Base-by-base conservation (phyloP, 2,113 vertebrate genomes). In the Okapia johnstoni region DNA sequence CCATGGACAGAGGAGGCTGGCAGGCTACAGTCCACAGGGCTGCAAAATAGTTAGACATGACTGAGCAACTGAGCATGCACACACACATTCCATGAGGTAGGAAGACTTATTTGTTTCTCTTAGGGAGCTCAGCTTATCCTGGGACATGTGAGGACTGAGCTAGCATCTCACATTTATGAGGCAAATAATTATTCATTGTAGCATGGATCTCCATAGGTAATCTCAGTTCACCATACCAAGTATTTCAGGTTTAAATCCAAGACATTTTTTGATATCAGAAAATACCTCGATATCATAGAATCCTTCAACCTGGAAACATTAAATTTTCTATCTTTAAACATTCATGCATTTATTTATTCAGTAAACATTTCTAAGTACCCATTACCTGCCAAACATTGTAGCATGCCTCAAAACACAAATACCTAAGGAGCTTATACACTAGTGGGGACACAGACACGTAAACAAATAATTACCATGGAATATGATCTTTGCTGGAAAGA, bases 161-260 rank as follows among this genome's bases (percentile, higher is more conserved):
- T 83, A 61, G 36, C 54, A 80, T 15, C 25, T 96, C 66, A 88
- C 1, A 25, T 63, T 70, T 46, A 85, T 46, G 63, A 93, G 13
- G 10, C 40, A 93, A 54, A 46, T 76, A 92, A 84, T 66, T 77
- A 88, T 58, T 90, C 46, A 80, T 23, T 9, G 1, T 60, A 85
- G 46, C 7, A 88, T 43, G 84, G 19, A 79, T 85, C 90, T 95
- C 70, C 19, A 23, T 4, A 60, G 58, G 6, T 61, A 58, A 87
- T 92, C 61, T 84, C 63, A 94, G 40, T 90, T 92, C 19, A 92
- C 63, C 48, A 87, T 66, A 76, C n/a, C 33, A 93, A 88, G 2
- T 88, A 76, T 79, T 90, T 96, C 77, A 86, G 14, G 36, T 88
- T 95, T 93, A 54, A 85, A 52, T 61, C 54, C 23, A 90, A 96